phyloP scores from a whole-genome alignment of 37 sponge, comb jelly and placozoan species.

The Tethya wilhelma region DNA sequence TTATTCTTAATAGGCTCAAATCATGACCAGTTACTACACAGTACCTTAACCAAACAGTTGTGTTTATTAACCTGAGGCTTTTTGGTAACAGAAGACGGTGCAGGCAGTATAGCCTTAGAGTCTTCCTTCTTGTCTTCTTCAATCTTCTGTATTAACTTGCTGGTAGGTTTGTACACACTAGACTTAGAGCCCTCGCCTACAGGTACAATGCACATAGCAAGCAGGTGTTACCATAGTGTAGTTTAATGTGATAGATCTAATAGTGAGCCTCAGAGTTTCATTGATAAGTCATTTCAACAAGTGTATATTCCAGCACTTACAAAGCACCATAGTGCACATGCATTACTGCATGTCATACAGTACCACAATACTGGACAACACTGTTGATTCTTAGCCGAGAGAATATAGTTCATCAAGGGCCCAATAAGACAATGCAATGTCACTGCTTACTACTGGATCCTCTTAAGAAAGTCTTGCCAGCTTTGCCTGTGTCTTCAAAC shows the following conservation, averaged over 20 bases:
- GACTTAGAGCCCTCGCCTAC: neutral
- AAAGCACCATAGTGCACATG: constrained; percentile 2
- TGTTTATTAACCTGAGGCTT: constrained; percentile 42
- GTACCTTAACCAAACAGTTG: neutral
- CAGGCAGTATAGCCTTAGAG: neutral
- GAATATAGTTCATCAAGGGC: no score
- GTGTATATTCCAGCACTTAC: neutral
- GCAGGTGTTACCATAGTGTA: no score
- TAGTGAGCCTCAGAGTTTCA: neutral
- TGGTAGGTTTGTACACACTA: constrained; percentile 57
- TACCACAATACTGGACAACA: no score
- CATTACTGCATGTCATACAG: no score
- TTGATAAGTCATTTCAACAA: constrained; percentile 10
- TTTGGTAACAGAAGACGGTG: constrained; percentile 12
- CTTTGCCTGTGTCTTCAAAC: constrained; percentile 74
- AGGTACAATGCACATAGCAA: neutral
- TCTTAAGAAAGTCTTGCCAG: constrained; percentile 91
- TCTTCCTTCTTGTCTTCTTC: constrained; percentile 31
- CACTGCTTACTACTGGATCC: no score
- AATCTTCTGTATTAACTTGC: constrained; percentile 29
- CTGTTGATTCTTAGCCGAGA: constrained; percentile 49
- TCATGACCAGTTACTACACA: no score
- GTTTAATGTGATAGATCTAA: no score
- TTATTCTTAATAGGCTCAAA: no score
- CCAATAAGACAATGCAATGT: no score